Evolutionary conservation across 2,888 invertebrate genomes (phyloP).

Genomic region (Hirtodrosophila confusa): DNA sequence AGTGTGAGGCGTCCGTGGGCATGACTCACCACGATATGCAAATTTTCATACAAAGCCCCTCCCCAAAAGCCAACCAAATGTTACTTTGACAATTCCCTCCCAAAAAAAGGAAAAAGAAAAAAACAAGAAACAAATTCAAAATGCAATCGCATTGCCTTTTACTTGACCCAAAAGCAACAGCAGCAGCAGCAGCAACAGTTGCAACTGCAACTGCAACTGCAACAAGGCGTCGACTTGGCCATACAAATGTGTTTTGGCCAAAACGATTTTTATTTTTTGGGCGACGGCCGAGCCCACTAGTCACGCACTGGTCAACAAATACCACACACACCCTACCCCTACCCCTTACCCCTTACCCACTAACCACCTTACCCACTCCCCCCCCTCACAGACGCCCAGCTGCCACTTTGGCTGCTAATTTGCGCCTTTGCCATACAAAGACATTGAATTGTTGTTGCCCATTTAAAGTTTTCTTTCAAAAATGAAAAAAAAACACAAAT

Average conservation of each 20-base stretch:
- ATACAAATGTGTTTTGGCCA: slow-evolving; percentile 21
- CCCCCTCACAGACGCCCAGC: slow-evolving; percentile 3
- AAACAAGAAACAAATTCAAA: slow-evolving; percentile 38
- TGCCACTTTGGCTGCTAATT: slow-evolving; percentile 49
- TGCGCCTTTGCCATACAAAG: slow-evolving; percentile 75
- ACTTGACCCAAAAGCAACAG: slow-evolving; percentile 70
- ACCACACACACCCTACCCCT: slow-evolving; percentile 31
- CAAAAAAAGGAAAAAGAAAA: slow-evolving; percentile 11
- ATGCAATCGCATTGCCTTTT: slow-evolving; percentile 70
- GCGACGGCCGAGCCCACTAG: slow-evolving; percentile 63
- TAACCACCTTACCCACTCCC: slow-evolving; percentile 22
- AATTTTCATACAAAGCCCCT: slow-evolving; percentile 18
- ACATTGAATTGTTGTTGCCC: slow-evolving; percentile 66
- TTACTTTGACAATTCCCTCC: slow-evolving; percentile 56
- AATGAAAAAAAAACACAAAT: slow-evolving; percentile 21
- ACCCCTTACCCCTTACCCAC: slow-evolving; percentile 5
- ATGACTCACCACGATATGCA: slow-evolving; percentile 24
- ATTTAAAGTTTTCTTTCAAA: slow-evolving; percentile 18
- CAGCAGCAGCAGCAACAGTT: slow-evolving; percentile 14
- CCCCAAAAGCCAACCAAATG: slow-evolving; percentile 36
- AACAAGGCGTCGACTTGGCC: slow-evolving; percentile 44
- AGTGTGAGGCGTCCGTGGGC: neutral
- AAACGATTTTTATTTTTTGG: slow-evolving; percentile 22
- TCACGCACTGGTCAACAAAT: slow-evolving; percentile 71
- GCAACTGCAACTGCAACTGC: slow-evolving; percentile 42